These are phyloP conservation scores for Epinotia ramella DNA, from an alignment of 2,888 invertebrate genomes.

Conservation along the genomic window DNA sequence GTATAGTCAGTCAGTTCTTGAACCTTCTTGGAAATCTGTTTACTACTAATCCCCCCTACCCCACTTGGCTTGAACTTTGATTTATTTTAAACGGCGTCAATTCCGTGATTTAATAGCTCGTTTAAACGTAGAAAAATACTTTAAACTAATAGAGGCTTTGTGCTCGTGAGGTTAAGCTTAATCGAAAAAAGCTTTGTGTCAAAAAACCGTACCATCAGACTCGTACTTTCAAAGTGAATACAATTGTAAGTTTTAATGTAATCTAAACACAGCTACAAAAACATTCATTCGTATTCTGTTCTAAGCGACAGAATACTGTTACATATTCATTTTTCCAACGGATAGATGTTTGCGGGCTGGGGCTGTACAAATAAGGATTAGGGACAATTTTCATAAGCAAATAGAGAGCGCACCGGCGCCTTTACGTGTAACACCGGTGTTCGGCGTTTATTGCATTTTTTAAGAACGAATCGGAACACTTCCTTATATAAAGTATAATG, in stretches of 20 bases:
- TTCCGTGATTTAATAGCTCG: no score
- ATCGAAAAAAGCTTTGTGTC: background rate
- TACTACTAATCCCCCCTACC: no score
- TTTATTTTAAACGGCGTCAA: no score
- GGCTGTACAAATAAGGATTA: slow-evolving; percentile 72
- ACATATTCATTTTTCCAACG: slow-evolving; percentile 62
- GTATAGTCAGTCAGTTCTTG: no score
- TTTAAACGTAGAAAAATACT: no score
- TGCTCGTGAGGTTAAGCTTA: background rate
- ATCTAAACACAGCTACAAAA: slow-evolving; percentile 13
- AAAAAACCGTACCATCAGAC: background rate
- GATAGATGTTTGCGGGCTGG: slow-evolving; percentile 57
- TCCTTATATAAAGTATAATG: background rate
- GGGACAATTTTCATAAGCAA: slow-evolving; percentile 74
- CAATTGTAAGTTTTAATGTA: slow-evolving; percentile 13
- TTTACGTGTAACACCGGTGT: slow-evolving; percentile 52
- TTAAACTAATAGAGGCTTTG: no score
- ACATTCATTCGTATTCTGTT: slow-evolving; percentile 41
- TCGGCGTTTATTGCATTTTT: slow-evolving; percentile 50
- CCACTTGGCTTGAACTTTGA: no score
- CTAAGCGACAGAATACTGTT: slow-evolving; percentile 49
- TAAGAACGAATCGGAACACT: background rate
- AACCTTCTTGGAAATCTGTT: no score
- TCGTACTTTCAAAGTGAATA: background rate
- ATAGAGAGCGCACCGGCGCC: slow-evolving; percentile 57